These are phyloP conservation scores for Panthera uncia DNA, from an alignment of 2,113 vertebrate genomes.

Conservation along the genomic window DNA sequence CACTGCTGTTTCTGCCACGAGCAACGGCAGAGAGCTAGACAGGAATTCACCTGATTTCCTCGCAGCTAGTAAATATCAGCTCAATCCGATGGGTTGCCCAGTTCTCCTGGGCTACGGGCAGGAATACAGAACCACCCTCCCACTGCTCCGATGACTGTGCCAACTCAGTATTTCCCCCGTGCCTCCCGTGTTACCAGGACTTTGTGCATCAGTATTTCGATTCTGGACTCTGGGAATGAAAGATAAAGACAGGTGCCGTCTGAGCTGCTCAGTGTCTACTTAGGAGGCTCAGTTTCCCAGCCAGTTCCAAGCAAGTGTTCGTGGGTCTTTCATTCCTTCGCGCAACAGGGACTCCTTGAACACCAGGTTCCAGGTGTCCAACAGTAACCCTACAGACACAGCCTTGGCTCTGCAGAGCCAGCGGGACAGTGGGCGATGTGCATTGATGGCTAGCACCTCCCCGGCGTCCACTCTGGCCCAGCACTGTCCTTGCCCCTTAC, in stretches of 20 bases:
- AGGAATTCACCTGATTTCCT: not conserved
- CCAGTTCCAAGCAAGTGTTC: not conserved
- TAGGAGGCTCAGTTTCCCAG: not conserved
- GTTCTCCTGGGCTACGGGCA: not conserved
- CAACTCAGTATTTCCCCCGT: not conserved
- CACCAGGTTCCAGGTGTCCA: accelerated
- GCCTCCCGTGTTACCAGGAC: not conserved
- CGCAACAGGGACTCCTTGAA: not conserved
- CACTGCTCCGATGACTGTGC: accelerated
- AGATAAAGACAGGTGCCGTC: not conserved
- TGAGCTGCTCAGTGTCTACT: accelerated
- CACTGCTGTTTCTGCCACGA: not conserved
- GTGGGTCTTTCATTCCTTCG: accelerated
- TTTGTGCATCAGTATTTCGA: not conserved
- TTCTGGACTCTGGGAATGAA: not conserved
- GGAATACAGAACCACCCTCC: accelerated
- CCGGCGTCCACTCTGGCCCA: accelerated
- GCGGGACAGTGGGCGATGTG: accelerated
- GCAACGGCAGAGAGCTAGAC: not conserved
- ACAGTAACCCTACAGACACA: accelerated
- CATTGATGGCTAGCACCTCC: accelerated
- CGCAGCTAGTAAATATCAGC: accelerated
- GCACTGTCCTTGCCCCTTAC: too few species aligned
- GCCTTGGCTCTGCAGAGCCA: not conserved
- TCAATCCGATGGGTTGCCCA: accelerated